Evolutionary conservation across 2,113 vertebrate species (phyloP).

Genomic region (Microtus oregoni): DNA sequence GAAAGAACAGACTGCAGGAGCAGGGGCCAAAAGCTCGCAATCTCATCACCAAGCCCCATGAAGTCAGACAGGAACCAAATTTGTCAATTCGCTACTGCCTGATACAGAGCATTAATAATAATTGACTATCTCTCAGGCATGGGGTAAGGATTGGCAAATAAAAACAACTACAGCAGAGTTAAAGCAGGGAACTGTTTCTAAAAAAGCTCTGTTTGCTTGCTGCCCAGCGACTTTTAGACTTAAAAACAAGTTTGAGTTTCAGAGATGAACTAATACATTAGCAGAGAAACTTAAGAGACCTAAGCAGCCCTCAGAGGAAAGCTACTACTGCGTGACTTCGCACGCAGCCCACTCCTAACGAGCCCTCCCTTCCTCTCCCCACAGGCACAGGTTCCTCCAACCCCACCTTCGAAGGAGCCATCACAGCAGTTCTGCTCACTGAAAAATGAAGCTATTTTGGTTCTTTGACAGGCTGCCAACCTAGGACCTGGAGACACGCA

Average conservation of each 20-base stretch:
- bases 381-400: not conserved
- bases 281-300: conserved; percentile 41
- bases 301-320: conserved; percentile 39
- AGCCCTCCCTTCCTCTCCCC: not conserved
- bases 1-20: not conserved
- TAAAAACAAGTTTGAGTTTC: conserved; percentile 1
- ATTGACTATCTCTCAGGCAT: not conserved
- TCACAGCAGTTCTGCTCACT: conserved; percentile 47
- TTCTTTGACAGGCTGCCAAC: conserved; percentile 61
- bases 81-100: not conserved
- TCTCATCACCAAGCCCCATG: not conserved
- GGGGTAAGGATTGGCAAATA: conserved; percentile 14
- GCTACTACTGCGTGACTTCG: not conserved
- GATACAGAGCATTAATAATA: not conserved
- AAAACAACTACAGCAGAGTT: conserved; percentile 52
- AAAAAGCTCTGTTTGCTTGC: conserved; percentile 26
- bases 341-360: not conserved
- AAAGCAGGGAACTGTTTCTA: not conserved
- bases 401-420: conserved; percentile 34
- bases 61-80: not conserved
- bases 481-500: conserved; percentile 54
- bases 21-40: not conserved
- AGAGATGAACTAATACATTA: conserved; percentile 23
- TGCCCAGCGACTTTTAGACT: not conserved
- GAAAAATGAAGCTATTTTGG: conserved; percentile 78